phyloP scores from a whole-genome alignment of 2,113 vertebrate species.

The Dipodomys merriami region DNA sequence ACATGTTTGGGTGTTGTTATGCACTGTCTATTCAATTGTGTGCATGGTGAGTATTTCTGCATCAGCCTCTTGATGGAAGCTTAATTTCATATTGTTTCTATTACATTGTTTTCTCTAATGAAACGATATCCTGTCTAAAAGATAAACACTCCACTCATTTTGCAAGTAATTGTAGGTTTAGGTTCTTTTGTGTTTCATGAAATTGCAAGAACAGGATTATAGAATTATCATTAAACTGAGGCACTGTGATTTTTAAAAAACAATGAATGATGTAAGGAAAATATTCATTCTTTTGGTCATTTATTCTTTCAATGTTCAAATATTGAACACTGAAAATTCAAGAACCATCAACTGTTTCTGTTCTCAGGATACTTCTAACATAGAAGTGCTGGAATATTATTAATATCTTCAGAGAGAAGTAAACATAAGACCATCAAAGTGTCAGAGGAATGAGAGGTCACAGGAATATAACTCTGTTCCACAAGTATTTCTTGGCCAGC shows the following conservation, averaged over 20 bases:
- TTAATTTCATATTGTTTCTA: slow-evolving; percentile 66
- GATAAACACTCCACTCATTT: slow-evolving; percentile 56
- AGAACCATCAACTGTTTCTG: neutral
- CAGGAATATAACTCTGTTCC: neutral
- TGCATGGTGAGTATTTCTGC: neutral
- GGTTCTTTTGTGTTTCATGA: slow-evolving; percentile 37
- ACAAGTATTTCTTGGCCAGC: slow-evolving; percentile 7
- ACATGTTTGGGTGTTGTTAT: neutral
- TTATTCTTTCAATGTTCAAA: neutral
- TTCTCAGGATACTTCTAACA: neutral
- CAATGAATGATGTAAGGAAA: slow-evolving; percentile 33
- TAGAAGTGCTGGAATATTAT: neutral
- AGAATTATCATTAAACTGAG: slow-evolving; percentile 41
- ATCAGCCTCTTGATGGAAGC: slow-evolving; percentile 28
- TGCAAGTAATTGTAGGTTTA: slow-evolving; percentile 51
- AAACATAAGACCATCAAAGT: neutral
- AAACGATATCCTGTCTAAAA: slow-evolving; percentile 60
- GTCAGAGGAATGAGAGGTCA: neutral
- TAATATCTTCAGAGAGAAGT: neutral
- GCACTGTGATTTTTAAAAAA: slow-evolving; percentile 1
- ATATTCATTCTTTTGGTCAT: neutral
- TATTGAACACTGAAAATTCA: neutral
- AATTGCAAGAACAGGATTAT: neutral
- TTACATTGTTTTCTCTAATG: slow-evolving; percentile 53
- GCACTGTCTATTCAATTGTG: neutral